Percentiles rank a stretch among this genome's conserved stretches.
phyloP scores from a whole-genome alignment of 2,113 vertebrate genomes.

The Otus sunia region DNA sequence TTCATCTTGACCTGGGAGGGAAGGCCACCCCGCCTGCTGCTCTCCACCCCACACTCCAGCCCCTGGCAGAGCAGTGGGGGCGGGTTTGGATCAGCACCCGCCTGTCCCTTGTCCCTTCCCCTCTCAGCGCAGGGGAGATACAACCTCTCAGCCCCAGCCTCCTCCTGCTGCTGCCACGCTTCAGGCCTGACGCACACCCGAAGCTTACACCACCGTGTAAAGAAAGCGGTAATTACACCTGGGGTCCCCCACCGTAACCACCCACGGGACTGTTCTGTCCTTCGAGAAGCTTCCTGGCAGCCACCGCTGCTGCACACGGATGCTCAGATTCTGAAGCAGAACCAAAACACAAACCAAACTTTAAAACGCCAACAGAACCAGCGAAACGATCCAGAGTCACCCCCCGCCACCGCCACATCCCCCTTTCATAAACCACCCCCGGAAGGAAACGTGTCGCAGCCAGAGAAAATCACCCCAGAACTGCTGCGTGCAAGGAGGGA shows the following conservation, averaged over 20 bases:
- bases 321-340: background rate
- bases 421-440: background rate
- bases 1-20: background rate
- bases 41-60: background rate
- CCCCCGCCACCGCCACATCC: background rate
- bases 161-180: background rate
- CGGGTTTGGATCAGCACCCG: rapidly evolving
- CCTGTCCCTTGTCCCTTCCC: no score
- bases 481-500: background rate
- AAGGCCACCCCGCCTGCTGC: background rate
- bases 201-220: background rate
- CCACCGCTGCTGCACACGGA: background rate
- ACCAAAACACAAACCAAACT: background rate
- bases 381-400: background rate
- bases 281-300: background rate
- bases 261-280: background rate
- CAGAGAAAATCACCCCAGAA: no score
- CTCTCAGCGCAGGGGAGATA: background rate
- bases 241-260: background rate
- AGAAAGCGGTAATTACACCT: background rate
- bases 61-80: background rate
- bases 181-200: background rate
- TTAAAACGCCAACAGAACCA: background rate
- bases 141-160: background rate
- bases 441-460: background rate